A percentile compares a stretch with the other conserved stretches of the same genome.
phyloP scores from a whole-genome alignment of 2,888 invertebrate species.

The Apamea crenata region DNA sequence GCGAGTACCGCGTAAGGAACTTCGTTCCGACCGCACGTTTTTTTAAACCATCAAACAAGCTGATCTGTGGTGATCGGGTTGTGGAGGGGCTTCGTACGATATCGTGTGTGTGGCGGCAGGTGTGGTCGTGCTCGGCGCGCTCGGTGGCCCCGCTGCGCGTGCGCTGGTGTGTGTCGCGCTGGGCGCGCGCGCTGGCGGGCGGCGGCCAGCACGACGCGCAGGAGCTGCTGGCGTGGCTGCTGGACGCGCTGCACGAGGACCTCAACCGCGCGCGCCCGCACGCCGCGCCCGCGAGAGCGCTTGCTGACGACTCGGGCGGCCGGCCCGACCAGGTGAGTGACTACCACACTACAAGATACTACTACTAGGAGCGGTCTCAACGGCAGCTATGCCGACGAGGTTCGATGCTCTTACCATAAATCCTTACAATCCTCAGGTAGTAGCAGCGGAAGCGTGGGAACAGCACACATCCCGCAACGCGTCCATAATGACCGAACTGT shows the following conservation, averaged over 20 bases:
- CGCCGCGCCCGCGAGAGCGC: slow-evolving; percentile 21
- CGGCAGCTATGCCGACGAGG: too few species aligned
- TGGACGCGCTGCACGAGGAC: slow-evolving; percentile 98
- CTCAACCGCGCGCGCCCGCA: slow-evolving; percentile 92
- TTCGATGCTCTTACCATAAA: neutral
- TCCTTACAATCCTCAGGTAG: slow-evolving; percentile 76
- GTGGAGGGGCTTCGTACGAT: too few species aligned
- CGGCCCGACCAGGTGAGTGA: slow-evolving; percentile 91
- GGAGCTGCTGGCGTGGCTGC: slow-evolving; percentile 97
- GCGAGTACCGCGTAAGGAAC: too few species aligned
- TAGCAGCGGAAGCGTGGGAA: slow-evolving; percentile 95
- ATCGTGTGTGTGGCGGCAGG: slow-evolving; percentile 70
- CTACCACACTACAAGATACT: too few species aligned
- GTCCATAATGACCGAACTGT: slow-evolving; percentile 96
- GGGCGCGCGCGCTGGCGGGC: slow-evolving; percentile 96
- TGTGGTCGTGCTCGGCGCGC: slow-evolving; percentile 95
- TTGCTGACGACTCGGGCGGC: slow-evolving; percentile 31
- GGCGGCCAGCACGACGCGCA: slow-evolving; percentile 98
- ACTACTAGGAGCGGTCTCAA: too few species aligned
- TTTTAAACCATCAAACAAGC: neutral
- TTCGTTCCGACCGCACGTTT: too few species aligned
- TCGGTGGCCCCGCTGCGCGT: slow-evolving; percentile 97
- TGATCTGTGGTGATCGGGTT: too few species aligned
- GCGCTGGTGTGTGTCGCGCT: slow-evolving; percentile 95
- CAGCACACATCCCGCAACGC: slow-evolving; percentile 95